Percentiles rank a stretch among this genome's conserved stretches.
Conservation (phyloP, 1,140 invertebrate genomes). For the Drosophila obscura region DNA sequence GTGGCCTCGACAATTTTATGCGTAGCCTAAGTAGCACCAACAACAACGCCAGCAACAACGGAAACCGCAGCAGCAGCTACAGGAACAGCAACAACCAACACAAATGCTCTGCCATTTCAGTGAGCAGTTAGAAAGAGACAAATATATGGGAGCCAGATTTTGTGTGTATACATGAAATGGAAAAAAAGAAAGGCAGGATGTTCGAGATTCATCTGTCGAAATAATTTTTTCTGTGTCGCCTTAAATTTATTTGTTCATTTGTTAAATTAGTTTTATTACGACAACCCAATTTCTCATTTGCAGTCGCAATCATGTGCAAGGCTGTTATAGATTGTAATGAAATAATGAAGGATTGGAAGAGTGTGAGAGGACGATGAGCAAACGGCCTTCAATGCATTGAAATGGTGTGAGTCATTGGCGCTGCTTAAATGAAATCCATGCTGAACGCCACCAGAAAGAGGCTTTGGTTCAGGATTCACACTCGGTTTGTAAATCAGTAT, state of each 20-base stretch:
- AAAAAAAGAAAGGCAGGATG: conserved; percentile 11
- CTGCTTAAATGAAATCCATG: conserved; percentile 45
- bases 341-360: conserved; percentile 63
- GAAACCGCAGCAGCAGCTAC: conserved; percentile 9
- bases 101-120: conserved; percentile 58
- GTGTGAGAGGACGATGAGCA: conserved; percentile 64
- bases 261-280: conserved; percentile 83
- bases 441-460: conserved; percentile 62
- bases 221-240: conserved; percentile 33
- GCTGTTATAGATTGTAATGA: conserved; percentile 72
- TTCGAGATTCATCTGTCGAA: conserved; percentile 35
- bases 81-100: conserved; percentile 45
- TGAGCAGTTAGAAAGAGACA: conserved; percentile 67
- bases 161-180: conserved; percentile 27
- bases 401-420: conserved; percentile 63
- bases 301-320: conserved; percentile 76
- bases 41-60: conserved; percentile 18
- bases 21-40: conserved; percentile 69
- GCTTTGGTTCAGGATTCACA: conserved; percentile 64
- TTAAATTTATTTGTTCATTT: conserved; percentile 52
- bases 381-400: conserved; percentile 61
- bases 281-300: conserved; percentile 83
- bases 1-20: conserved; percentile 81
- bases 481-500: conserved; percentile 75
- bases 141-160: conserved; percentile 25